These are phyloP conservation scores for Lasioglossum calceatum DNA, from an alignment of 2,888 invertebrate genomes.

Conservation along the genomic window DNA sequence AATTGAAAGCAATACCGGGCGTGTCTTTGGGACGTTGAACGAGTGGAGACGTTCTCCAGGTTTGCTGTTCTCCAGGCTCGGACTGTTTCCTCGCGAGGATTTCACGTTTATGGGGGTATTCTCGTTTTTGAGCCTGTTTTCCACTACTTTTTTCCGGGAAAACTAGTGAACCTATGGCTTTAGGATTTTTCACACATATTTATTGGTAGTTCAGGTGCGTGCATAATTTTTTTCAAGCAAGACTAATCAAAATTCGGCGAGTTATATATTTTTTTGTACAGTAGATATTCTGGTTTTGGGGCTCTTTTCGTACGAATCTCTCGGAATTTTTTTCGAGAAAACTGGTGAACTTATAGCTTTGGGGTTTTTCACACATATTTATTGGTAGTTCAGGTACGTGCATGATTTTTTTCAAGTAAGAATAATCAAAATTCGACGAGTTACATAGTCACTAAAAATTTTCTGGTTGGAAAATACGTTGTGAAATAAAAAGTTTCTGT, in stretches of 20 bases:
- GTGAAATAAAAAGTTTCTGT: no score
- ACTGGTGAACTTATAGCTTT: not conserved
- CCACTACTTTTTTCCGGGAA: not conserved
- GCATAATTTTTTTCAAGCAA: not conserved
- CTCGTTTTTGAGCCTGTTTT: not conserved
- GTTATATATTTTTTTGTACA: not conserved
- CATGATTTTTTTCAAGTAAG: not conserved
- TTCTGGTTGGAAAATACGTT: no score
- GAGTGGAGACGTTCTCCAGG: conserved; percentile 46
- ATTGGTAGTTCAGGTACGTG: not conserved
- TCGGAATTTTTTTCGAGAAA: not conserved
- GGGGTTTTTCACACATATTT: not conserved
- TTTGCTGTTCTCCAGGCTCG: no score
- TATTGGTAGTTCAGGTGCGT: not conserved
- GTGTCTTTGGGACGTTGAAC: conserved; percentile 59
- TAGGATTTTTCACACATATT: not conserved
- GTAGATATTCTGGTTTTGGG: no score
- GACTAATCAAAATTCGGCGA: not conserved
- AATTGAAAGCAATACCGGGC: conserved; percentile 65
- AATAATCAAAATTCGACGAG: not conserved
- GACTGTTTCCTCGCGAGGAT: not conserved
- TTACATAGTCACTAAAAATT: not conserved
- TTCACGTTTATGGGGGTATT: not conserved
- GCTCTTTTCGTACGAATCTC: no score
- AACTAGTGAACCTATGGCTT: not conserved